Conservation (phyloP, 2,888 invertebrate species). For the Linnaemya vulpina region DNA sequence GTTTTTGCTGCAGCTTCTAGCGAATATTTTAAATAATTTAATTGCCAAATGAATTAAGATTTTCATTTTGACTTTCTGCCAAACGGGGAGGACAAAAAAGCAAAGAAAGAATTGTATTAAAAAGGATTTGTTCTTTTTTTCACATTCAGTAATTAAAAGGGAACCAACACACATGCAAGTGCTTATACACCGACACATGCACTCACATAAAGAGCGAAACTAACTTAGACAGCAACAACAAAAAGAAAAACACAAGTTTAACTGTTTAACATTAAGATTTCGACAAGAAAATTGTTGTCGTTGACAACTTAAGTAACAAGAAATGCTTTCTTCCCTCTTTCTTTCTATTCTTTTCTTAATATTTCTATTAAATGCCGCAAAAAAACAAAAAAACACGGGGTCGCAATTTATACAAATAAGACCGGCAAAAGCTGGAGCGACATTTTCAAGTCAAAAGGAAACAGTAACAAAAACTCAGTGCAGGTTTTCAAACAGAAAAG, state of each 20-base stretch:
- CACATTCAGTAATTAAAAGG: constrained; percentile 66
- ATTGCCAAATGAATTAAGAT: constrained; percentile 55
- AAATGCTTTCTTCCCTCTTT: constrained; percentile 15
- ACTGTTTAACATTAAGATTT: constrained; percentile 65
- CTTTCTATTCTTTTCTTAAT: background rate
- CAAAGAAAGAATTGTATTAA: constrained; percentile 40
- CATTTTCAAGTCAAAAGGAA: background rate
- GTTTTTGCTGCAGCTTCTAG: background rate
- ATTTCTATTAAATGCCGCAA: background rate
- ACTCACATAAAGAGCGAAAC: constrained; percentile 1
- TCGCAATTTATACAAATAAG: background rate
- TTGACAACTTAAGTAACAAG: constrained; percentile 67
- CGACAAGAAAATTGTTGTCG: constrained; percentile 63
- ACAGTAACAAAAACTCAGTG: background rate
- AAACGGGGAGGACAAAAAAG: background rate
- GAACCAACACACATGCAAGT: constrained; percentile 5
- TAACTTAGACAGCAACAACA: background rate
- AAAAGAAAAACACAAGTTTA: constrained; percentile 32
- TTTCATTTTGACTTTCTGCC: constrained; percentile 66
- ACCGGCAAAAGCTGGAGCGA: background rate
- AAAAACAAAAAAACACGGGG: constrained; percentile 4
- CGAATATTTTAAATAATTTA: constrained; percentile 45
- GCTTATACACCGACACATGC: background rate
- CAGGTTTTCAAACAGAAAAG: too few species aligned
- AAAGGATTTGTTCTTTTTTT: constrained; percentile 58